These are phyloP conservation scores for Conger conger DNA, from an alignment of 2,113 vertebrate species.

Conservation along the genomic window DNA sequence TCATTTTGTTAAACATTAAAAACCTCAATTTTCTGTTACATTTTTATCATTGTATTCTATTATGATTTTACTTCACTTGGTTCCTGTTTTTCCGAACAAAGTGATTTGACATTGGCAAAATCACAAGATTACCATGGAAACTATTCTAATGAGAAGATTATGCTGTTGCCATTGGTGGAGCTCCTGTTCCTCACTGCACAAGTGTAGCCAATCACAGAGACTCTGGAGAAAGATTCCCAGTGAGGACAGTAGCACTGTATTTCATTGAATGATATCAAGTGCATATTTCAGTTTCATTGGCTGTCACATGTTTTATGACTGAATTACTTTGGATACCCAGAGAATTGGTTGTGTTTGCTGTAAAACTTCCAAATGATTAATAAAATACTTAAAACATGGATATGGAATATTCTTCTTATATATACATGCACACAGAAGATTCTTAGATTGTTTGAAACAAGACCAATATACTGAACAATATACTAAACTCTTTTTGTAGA, in stretches of 20 bases:
- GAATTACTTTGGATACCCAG: background rate
- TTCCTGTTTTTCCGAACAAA: background rate
- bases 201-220: background rate
- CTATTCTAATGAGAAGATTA: background rate
- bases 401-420: background rate
- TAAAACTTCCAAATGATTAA: constrained; percentile 49
- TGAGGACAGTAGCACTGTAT: background rate
- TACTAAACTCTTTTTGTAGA: too few species aligned
- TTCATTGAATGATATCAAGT: background rate
- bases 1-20: background rate
- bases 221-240: background rate
- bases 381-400: constrained; percentile 35
- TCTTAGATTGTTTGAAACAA: too few species aligned
- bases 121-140: background rate
- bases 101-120: background rate
- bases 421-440: background rate
- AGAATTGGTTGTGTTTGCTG: constrained; percentile 38
- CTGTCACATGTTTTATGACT: background rate
- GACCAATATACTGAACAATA: too few species aligned
- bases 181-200: background rate
- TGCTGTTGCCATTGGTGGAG: background rate
- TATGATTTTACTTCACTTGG: too few species aligned
- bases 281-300: background rate
- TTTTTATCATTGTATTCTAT: too few species aligned
- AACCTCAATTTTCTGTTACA: background rate